phyloP scores from a whole-genome alignment of 2,113 vertebrate species.

The Dicaeum eximium region DNA sequence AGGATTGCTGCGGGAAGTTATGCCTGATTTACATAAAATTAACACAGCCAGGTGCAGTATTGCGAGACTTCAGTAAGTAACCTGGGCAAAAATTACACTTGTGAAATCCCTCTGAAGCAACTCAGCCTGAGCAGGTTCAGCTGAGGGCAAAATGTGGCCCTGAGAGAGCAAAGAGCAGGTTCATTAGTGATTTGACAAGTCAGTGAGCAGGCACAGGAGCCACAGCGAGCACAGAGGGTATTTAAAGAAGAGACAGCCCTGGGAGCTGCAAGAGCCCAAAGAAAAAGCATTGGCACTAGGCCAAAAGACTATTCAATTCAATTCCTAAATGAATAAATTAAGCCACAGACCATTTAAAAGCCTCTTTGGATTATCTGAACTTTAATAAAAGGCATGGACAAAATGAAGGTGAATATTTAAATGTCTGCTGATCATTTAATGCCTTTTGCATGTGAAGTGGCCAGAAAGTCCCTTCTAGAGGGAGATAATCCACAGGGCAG shows the following conservation, averaged over 20 bases:
- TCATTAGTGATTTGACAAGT: conserved; percentile 39
- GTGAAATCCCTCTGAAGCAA: conserved; percentile 23
- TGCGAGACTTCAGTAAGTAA: not conserved
- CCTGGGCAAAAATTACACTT: not conserved
- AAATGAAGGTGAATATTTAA: not conserved
- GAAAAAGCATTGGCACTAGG: not conserved
- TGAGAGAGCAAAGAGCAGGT: not conserved
- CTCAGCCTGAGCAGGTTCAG: not conserved
- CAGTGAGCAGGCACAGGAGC: conserved; percentile 21
- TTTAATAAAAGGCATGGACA: not conserved
- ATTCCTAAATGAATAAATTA: conserved; percentile 30
- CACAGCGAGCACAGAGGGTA: not conserved
- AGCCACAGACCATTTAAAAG: conserved; percentile 19
- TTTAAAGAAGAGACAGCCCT: conserved; percentile 19
- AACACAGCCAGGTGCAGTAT: not conserved
- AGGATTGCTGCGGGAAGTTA: not conserved
- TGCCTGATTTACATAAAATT: not conserved
- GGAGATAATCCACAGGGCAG: not conserved
- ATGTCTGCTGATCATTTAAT: not conserved
- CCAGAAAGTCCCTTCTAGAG: not conserved
- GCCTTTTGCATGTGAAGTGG: not conserved
- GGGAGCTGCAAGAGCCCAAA: not conserved
- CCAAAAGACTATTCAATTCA: conserved; percentile 23
- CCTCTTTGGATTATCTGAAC: not conserved
- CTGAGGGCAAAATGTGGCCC: conserved; percentile 19